Conservation (phyloP, 2,113 vertebrate species). For the Channa argus region DNA sequence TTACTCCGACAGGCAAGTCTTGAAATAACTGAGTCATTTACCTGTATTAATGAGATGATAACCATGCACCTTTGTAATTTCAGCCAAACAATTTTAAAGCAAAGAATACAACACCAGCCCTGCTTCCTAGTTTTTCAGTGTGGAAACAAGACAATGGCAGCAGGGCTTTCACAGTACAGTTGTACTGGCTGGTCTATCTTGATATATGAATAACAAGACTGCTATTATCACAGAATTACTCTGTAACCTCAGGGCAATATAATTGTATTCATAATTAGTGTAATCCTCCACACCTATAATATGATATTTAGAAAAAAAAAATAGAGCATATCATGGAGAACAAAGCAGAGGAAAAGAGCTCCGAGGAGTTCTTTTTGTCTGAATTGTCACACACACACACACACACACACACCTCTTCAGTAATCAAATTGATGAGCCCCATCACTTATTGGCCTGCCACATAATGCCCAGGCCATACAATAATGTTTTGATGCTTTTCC, state of each 20-base stretch:
- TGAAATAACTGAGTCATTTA: conserved; percentile 59
- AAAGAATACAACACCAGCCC: not conserved
- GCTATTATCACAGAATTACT: conserved; percentile 59
- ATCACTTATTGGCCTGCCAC: conserved; percentile 40
- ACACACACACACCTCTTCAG: not conserved
- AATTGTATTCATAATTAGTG: conserved; percentile 60
- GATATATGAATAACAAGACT: conserved; percentile 59
- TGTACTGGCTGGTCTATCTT: conserved; percentile 56
- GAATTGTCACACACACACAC: conserved; percentile 5
- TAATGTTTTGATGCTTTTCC: conserved; percentile 52
- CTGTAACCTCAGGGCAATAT: conserved; percentile 53
- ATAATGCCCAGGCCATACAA: conserved; percentile 17
- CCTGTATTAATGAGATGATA: conserved; percentile 42
- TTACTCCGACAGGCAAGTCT: conserved; percentile 60
- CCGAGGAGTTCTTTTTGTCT: conserved; percentile 10
- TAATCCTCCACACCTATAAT: conserved; percentile 67
- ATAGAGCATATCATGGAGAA: conserved; percentile 21
- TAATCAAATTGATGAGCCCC: conserved; percentile 6
- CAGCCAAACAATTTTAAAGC: conserved; percentile 31
- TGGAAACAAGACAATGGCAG: conserved; percentile 29
- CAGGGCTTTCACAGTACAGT: conserved; percentile 29
- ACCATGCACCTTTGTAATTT: conserved; percentile 31
- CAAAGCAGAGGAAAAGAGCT: conserved; percentile 22
- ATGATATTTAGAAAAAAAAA: conserved; percentile 37
- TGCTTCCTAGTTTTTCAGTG: conserved; percentile 28